Conservation (phyloP, 2,113 vertebrate species). For the Chlamydotis undulata region DNA sequence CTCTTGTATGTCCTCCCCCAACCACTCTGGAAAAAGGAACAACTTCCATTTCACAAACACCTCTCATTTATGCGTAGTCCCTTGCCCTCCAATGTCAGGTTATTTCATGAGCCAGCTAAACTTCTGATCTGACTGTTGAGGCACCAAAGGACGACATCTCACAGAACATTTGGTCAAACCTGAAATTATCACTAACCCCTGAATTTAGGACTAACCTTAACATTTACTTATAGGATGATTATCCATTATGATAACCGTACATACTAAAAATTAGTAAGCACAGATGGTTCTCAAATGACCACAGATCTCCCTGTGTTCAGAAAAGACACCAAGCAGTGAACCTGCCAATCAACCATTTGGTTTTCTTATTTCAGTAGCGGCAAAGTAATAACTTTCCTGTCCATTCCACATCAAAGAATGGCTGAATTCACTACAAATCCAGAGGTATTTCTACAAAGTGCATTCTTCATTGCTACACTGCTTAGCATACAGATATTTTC, state of each 20-base stretch:
- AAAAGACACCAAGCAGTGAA: background rate
- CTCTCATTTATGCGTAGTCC: accelerated
- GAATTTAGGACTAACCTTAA: background rate
- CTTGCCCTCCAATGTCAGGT: background rate
- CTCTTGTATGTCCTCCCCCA: background rate
- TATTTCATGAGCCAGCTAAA: background rate
- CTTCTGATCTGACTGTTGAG: background rate
- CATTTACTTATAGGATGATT: background rate
- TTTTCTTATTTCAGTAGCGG: accelerated
- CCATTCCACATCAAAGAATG: background rate
- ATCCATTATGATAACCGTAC: background rate
- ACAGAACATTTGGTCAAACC: background rate
- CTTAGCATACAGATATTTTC: background rate
- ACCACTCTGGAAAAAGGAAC: background rate
- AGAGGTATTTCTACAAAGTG: background rate
- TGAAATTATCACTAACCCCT: background rate
- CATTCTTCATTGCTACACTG: background rate
- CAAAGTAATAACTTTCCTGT: background rate
- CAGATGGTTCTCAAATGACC: background rate
- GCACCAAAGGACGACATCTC: background rate
- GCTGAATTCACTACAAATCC: background rate
- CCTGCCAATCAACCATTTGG: background rate
- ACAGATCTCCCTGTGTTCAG: background rate
- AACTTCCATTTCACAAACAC: background rate
- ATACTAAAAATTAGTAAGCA: background rate